Base-by-base conservation (phyloP, 2,797 vertebrate genomes). In the Cygnus olor region DNA sequence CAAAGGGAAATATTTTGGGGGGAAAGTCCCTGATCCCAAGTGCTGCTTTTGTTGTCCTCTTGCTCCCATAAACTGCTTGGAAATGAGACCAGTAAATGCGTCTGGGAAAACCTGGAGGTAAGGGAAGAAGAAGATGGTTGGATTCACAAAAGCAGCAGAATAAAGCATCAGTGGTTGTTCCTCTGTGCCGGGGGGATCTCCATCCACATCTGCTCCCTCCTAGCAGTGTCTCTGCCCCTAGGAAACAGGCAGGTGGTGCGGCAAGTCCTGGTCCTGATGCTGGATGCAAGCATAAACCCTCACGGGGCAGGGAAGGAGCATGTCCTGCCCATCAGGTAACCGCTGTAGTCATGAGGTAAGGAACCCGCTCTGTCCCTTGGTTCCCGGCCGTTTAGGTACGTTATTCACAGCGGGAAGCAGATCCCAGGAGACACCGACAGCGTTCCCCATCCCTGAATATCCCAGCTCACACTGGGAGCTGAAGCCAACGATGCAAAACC, bases 391-490 rank as follows among this genome's bases (percentile, higher is more conserved):
- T 42, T 93, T 18, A 57, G 85, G 30, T 36, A 30, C 0, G 3
- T 70, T 74, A 28, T n/a, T 91, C 22, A 2, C 58, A 47, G 11
- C 21, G 73, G 42, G 80, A 66, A 25, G 63, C 49, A 32, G 76
- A 65, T 88, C 79, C 72, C 49, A 0, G 61, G 61, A 63, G 80
- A 36, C 27, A 21, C 68, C 71, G 79, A 61, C 34, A 70, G 85
- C 82, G 60, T 60, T 95, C 78, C 74, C 76, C 65, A 63, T 92
- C 81, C 90, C 84, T 60, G 68, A 92, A 85, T 77, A 92, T 95
- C 84, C 64, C 68, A 51, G 36, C 61, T 82, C 64, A 19, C 64
- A 65, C 80, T 14, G 2, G 82, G 87, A 88, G 69, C 76, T 88
- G 82, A 19, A 80, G 72, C 32, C 45, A 10, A 40, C 2, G 13